phyloP scores from a whole-genome alignment of 2,113 vertebrate species.

The Platichthys flesus region DNA sequence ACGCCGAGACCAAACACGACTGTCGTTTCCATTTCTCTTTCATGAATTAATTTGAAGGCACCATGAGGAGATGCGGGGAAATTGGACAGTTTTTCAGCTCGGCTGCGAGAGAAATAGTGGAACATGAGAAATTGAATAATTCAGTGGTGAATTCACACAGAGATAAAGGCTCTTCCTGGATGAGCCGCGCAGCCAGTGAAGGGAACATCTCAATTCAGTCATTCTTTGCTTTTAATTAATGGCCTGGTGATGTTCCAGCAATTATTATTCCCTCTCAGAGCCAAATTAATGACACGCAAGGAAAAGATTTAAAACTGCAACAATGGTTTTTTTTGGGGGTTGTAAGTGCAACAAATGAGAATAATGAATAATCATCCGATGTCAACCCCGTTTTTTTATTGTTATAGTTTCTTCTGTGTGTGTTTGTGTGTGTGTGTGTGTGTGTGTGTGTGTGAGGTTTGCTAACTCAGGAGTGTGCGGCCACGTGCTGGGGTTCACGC shows the following conservation, averaged over 20 bases:
- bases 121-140: slow-evolving; percentile 38
- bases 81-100: slow-evolving; percentile 15
- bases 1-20: slow-evolving; percentile 15
- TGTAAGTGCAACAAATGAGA: background rate
- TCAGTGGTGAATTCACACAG: slow-evolving; percentile 41
- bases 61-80: slow-evolving; percentile 28
- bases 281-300: background rate
- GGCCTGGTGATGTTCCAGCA: slow-evolving; percentile 33
- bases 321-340: slow-evolving; percentile 5
- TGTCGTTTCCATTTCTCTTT: slow-evolving; percentile 40
- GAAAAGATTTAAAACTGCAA: slow-evolving; percentile 17
- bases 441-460: slow-evolving; percentile 2
- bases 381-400: background rate
- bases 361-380: slow-evolving; percentile 16
- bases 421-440: background rate
- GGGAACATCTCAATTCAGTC: slow-evolving; percentile 32
- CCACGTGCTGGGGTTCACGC: slow-evolving; percentile 37
- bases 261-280: slow-evolving; percentile 19
- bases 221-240: slow-evolving; percentile 50
- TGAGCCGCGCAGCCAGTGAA: slow-evolving; percentile 22
- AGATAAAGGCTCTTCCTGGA: slow-evolving; percentile 45
- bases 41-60: slow-evolving; percentile 34
- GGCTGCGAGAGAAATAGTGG: slow-evolving; percentile 11
- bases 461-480: slow-evolving; percentile 22
- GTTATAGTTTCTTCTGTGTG: background rate